Evolutionary conservation across 1,140 invertebrate species (phyloP).

Genomic region (Planococcus citri): DNA sequence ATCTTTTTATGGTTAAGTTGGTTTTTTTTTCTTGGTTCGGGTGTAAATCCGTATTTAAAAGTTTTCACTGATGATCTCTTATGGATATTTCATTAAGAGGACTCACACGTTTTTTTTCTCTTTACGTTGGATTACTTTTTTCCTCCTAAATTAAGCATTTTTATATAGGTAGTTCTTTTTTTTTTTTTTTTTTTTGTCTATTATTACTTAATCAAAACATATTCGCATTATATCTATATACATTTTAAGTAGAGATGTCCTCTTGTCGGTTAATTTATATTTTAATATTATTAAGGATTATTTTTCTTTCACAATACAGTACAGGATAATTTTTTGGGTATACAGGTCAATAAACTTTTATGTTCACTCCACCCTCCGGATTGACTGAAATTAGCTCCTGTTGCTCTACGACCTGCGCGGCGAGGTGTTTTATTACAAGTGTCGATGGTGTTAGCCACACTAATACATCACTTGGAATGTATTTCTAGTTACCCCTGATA

Average conservation of each 20-base stretch:
- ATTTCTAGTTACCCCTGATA: neutral
- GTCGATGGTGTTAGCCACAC: neutral
- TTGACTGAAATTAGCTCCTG: neutral
- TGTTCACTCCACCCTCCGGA: neutral
- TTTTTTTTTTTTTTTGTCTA: slow-evolving; percentile 9
- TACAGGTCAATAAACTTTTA: no score
- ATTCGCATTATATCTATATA: neutral
- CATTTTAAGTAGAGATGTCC: slow-evolving; percentile 15
- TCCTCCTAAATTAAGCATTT: neutral
- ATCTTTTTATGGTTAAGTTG: neutral
- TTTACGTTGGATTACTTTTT: neutral
- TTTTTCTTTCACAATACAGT: no score
- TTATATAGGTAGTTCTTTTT: no score
- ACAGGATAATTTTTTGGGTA: no score
- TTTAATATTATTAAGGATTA: neutral
- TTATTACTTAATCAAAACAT: slow-evolving; percentile 11
- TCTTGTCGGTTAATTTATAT: neutral
- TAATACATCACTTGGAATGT: neutral
- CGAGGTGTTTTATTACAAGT: neutral
- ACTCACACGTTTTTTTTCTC: neutral
- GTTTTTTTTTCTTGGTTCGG: slow-evolving; percentile 13
- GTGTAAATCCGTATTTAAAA: slow-evolving; percentile 11
- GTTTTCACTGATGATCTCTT: slow-evolving; percentile 16
- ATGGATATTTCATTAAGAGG: slow-evolving; percentile 15
- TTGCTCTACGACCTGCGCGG: neutral